Base-by-base conservation (phyloP, 2,888 invertebrate species). In the Neoitamus cyanurus region DNA sequence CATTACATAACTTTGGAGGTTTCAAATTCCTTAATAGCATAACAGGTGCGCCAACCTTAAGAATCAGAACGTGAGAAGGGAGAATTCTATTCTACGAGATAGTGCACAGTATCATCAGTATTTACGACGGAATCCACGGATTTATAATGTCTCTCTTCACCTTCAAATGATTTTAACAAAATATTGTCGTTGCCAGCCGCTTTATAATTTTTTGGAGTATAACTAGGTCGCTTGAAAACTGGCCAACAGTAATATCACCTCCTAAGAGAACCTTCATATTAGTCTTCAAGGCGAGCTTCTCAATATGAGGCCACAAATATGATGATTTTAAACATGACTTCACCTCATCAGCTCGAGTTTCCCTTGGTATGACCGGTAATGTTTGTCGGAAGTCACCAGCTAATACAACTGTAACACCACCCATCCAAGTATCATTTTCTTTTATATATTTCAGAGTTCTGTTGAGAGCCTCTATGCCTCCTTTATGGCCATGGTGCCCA, bases 321-420 rank as follows among this genome's bases (percentile, higher is more conserved):
- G 85, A 85, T 4, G 42, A 70, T 68, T 86, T 86, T 11, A 86
- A 34, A 42, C 83, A 86, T 3, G 83, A 83, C 6, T 86, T 80
- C 25, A 86, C 37, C 30, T 78, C 82, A 68, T 72, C 85, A 3
- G 73, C 77, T 13, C 20, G 42, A 25, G 77, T 77, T 37, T 6
- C n/a, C 6, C 7, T 15, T 5, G 15, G 13, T 1, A 48, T 20
- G 15, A 89, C 88, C 86, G 89, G 88, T 42, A 89, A 84, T 85
- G 88, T 89, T 88, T 89, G 89, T 5, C 88, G 87, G 86, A 90
- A 89, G 89, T 89, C 89, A 31, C 88, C 89, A 86, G 89, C 80
- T 37, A 89, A 86, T 78, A 89, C 83, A 86, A 89, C 88, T 86
- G 88, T 86, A 34, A 87, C 87, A 36, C 88, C 88, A 85, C 88